Conservation (phyloP, 2,888 invertebrate genomes). For the Heliconius cydno region DNA sequence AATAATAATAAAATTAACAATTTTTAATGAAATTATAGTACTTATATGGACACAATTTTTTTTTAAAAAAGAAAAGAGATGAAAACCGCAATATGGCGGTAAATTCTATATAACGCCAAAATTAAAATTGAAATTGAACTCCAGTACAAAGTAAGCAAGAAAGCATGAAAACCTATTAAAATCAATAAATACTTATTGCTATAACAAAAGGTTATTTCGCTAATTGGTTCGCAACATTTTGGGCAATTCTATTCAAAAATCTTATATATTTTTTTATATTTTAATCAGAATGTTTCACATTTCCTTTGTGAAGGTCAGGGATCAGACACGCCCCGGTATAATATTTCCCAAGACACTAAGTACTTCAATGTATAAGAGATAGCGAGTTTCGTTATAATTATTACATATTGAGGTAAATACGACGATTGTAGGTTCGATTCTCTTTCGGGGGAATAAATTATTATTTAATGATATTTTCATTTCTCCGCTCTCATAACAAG, state of each 20-base stretch:
- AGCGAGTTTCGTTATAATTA: conserved; percentile 9
- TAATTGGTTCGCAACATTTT: conserved; percentile 37
- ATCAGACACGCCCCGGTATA: conserved; percentile 50
- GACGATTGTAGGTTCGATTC: too few relatives aligned
- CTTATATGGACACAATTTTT: too few relatives aligned
- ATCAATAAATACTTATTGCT: background rate
- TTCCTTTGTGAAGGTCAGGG: conserved; percentile 53
- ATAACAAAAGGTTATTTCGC: conserved; percentile 33
- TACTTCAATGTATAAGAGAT: conserved; percentile 15
- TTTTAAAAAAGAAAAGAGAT: too few relatives aligned
- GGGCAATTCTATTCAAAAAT: conserved; percentile 22
- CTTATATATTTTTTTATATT: conserved; percentile 30
- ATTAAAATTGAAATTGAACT: background rate
- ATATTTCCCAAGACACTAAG: conserved; percentile 37
- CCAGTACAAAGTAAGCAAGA: background rate
- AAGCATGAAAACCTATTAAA: background rate
- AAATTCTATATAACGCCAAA: too few relatives aligned
- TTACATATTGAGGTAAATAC: background rate
- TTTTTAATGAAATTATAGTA: too few relatives aligned
- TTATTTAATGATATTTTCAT: too few relatives aligned
- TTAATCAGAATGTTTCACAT: conserved; percentile 48
- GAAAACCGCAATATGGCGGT: too few relatives aligned
- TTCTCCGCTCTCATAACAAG: too few relatives aligned
- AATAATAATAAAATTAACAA: too few relatives aligned
- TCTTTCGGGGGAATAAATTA: too few relatives aligned